Base-by-base conservation (phyloP, 2,888 invertebrate genomes). In the Acrobeloides nanus region DNA sequence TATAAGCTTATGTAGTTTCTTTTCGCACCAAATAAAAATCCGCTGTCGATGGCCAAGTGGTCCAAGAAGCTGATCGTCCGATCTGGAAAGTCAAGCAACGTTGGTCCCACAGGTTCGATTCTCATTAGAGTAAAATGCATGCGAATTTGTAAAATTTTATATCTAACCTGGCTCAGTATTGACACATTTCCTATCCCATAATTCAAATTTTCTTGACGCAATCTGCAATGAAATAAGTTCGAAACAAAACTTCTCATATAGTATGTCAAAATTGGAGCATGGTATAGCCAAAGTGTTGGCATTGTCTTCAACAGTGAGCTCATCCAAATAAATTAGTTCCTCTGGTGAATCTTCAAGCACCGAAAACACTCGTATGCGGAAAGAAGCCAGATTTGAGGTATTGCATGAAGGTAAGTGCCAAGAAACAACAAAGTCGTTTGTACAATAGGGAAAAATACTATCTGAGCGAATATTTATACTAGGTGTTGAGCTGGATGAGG, bases 241-340 rank as follows among this genome's bases (percentile, higher is more conserved):
- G 48, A 68, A 68, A 41, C 68, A 68, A 44, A 63, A 67, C 32
- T 68, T 58, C 35, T 62, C 64, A 42, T 59, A 61, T 38, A 68
- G 60, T 35, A 68, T 68, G 51, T 68, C 68, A 41, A 68, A 68
- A 46, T 67, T 62, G 15, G 26, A 57, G 40, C 29, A 55, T 35
- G 25, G 48, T 20, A 56, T 57, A 18, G 43, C 47, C 7, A 51
- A 17, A 20, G 29, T 27, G 23, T 26, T 17, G n/a, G 31, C 21
- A 34, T 3, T n/a, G n/a, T n/a, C n/a, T n/a, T n/a, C n/a, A n/a
- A n/a, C n/a, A 15, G 20, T 17, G 4, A 44, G 27, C 15, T 60
- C 56, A 21, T 47, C 56, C 34, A 55, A 38, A 37, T 60, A 60
- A 26, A 41, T 20, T 12, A 49, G 33, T 25, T 51, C 42, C 29